Evolutionary conservation across 2,797 vertebrate species (phyloP), one percentile per base, ranked within the genome.

Genomic region (Pseudomugil tenellus): DNA sequence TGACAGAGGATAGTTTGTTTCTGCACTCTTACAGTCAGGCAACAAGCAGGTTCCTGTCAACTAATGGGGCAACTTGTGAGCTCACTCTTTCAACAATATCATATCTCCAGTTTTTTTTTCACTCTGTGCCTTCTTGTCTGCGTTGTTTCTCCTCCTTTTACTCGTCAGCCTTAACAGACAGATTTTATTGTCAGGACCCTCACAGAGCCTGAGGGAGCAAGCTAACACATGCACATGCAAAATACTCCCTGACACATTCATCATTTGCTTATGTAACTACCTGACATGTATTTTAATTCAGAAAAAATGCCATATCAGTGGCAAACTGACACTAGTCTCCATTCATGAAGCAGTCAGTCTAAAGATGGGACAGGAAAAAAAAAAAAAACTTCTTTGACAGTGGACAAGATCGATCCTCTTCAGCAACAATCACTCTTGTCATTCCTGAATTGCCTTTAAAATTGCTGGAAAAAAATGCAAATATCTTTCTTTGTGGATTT

Each of bases 361-460:
- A 35, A 70, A 16, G 26, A 70, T 56, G 59, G 72, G 4, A 46
- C 12, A 4, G 66, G n/a, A n/a, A n/a, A 32, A 56, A 17, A 2
- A 2, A 69, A 53, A 61, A 56, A 63, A 64, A 75, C 35, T 31
- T 67, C 63, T 68, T 57, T 37, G 68, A 70, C 67, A 79, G 70
- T 70, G 23, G 58, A 67, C 39, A 46, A 31, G 63, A 73, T 63
- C 51, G n/a, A 41, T 71, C 31, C 31, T 68, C 28, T 63, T 56
- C 67, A 52, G 55, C 73, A 57, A 63, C 73, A 81, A 70, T 9
- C 72, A 37, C 72, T 65, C 70, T 60, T 74, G 57, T 86, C 74
- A 66, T 80, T 84, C 82, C 80, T 82, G 69, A 86, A 91, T 80
- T 80, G 74, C 81, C 63, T 88, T 88, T 87, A 81, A 92, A 89